These are phyloP conservation scores for Corythoichthys intestinalis DNA, from an alignment of 2,113 vertebrate species.

Conservation along the genomic window DNA sequence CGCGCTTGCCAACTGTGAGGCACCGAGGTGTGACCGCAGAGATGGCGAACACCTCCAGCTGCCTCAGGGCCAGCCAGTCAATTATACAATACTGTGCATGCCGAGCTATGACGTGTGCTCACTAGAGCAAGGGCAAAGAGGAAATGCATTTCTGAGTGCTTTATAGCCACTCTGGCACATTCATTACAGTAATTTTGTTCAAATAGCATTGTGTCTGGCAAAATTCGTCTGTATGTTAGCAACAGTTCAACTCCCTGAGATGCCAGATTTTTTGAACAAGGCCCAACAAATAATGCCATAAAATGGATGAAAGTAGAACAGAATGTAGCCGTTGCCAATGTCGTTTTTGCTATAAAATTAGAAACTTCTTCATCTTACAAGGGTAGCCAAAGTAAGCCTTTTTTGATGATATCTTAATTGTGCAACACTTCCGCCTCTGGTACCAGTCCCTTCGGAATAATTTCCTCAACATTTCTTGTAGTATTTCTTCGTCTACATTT, in stretches of 20 bases:
- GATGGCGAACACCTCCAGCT: slow-evolving; percentile 65
- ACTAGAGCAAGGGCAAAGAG: slow-evolving; percentile 44
- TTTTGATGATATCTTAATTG: no score
- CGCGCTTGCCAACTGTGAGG: slow-evolving; percentile 67
- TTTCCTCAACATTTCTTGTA: no score
- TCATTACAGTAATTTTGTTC: slow-evolving; percentile 14
- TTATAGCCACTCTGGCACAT: slow-evolving; percentile 11
- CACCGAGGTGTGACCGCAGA: slow-evolving; percentile 67
- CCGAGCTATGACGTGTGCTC: slow-evolving; percentile 55
- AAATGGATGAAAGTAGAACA: not conserved
- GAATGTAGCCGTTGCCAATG: no score
- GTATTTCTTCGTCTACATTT: no score
- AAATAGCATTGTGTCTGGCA: slow-evolving; percentile 17
- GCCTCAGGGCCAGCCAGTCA: slow-evolving; percentile 70
- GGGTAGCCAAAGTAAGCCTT: no score
- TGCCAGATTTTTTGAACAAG: not conserved
- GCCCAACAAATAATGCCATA: not conserved
- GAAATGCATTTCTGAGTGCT: slow-evolving; percentile 29
- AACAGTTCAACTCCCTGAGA: not conserved
- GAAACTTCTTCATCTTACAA: no score
- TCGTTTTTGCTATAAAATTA: no score
- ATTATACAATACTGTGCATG: slow-evolving; percentile 66
- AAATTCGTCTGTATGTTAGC: not conserved
- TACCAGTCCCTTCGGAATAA: no score
- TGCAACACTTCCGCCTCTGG: no score